These are phyloP conservation scores for Cryptotis parvus DNA, from an alignment of 2,113 vertebrate species.

Conservation along the genomic window DNA sequence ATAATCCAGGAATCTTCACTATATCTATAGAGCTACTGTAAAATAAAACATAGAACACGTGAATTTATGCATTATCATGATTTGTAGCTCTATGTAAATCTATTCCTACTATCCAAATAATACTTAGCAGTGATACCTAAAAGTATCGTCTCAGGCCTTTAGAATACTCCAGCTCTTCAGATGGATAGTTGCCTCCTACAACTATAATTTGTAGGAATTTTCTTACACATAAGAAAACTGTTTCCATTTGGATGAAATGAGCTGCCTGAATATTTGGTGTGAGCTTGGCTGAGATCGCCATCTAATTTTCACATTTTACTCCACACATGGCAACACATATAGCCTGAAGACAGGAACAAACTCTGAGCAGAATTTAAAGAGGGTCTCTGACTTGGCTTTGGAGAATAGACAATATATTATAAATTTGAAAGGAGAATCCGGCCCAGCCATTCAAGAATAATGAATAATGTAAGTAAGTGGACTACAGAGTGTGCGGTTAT, in stretches of 20 bases:
- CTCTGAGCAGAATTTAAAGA: not conserved
- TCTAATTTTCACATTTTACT: accelerated
- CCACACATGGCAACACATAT: accelerated
- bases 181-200: accelerated
- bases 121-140: not conserved
- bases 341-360: no score
- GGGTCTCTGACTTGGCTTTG: not conserved
- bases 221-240: not conserved
- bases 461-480: not conserved
- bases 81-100: not conserved
- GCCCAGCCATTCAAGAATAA: not conserved
- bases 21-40: not conserved
- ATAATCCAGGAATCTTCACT: not conserved
- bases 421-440: not conserved
- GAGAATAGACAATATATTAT: not conserved
- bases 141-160: not conserved
- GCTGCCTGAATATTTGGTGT: accelerated
- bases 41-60: not conserved
- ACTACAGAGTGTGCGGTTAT: no score
- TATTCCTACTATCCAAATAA: not conserved
- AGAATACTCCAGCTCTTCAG: not conserved
- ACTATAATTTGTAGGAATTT: not conserved
- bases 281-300: not conserved
- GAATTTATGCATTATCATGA: not conserved
- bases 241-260: not conserved